Percentiles rank a stretch among this genome's conserved stretches.
Evolutionary conservation across 2,113 vertebrate species (phyloP).

Genomic region (Myrmecobius fasciatus): DNA sequence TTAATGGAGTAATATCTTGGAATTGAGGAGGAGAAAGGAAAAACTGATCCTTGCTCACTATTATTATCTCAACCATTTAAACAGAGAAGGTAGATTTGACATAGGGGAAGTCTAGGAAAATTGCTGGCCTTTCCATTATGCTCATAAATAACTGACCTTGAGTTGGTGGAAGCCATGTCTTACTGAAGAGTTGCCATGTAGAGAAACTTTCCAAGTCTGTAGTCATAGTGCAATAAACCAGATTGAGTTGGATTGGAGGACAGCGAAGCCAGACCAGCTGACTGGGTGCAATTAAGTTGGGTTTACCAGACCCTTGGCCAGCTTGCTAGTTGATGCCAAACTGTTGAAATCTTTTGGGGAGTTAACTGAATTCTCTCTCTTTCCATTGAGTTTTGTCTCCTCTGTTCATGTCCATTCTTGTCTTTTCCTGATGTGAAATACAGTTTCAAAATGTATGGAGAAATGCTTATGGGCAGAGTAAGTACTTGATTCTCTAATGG

Average conservation of each 20-base stretch:
- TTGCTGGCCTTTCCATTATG: conserved; percentile 28
- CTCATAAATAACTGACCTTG: conserved; percentile 27
- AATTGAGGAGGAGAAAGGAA: not conserved
- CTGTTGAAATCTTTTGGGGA: conserved; percentile 25
- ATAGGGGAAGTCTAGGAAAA: conserved; percentile 27
- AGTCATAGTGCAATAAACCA: not conserved
- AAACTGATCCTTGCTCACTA: not conserved
- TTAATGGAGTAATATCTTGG: not conserved
- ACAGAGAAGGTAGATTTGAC: not conserved
- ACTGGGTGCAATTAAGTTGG: conserved; percentile 23
- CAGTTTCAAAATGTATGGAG: not conserved
- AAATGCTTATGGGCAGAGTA: not conserved
- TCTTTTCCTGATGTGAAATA: not conserved
- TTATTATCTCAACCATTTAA: not conserved
- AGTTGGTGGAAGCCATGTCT: not conserved
- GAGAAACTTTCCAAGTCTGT: not conserved
- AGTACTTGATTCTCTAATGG: not conserved
- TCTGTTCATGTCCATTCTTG: not conserved
- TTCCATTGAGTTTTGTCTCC: not conserved
- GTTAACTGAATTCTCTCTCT: not conserved
- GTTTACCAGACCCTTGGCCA: conserved; percentile 24
- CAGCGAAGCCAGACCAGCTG: conserved; percentile 2
- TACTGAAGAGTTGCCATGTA: not conserved
- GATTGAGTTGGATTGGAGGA: not conserved
- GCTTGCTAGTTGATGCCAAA: conserved; percentile 24